Percentiles rank a stretch among this genome's conserved stretches.
phyloP scores from a whole-genome alignment of 2,113 vertebrate species.

The Ageneiosus marmoratus region DNA sequence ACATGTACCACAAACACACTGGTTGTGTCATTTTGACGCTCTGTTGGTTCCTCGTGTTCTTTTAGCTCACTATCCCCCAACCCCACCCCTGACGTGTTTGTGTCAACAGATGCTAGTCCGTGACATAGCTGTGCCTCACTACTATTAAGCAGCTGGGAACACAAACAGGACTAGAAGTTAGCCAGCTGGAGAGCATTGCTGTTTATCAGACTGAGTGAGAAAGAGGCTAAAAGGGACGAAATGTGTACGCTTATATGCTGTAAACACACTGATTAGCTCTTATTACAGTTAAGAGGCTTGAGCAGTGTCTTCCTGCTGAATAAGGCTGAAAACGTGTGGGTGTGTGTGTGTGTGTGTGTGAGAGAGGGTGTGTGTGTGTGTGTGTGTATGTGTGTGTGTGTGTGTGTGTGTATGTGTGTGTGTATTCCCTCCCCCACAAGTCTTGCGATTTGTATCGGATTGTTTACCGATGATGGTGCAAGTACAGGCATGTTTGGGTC shows the following conservation, averaged over 20 bases:
- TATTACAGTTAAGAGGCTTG: constrained; percentile 32
- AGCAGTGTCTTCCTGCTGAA: constrained; percentile 14
- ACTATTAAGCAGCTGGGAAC: constrained; percentile 38
- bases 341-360: constrained; percentile 1
- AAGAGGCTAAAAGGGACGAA: not conserved
- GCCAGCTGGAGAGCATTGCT: not conserved
- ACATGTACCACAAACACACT: not conserved
- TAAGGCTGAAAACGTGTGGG: constrained; percentile 22
- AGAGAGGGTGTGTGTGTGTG: constrained; percentile 32
- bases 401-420: not conserved
- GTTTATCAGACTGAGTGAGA: constrained; percentile 19
- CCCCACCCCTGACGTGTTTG: constrained; percentile 32
- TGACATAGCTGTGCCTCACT: constrained; percentile 17
- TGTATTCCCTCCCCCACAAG: not conserved
- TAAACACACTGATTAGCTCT: constrained; percentile 43
- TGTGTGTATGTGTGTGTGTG: not conserved
- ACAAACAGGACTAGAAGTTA: constrained; percentile 30
- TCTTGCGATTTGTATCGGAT: constrained; percentile 19
- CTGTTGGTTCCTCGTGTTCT: constrained; percentile 21
- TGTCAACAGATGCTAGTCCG: constrained; percentile 5
- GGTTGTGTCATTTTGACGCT: not conserved
- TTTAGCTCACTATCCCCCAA: not conserved
- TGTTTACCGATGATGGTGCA: constrained; percentile 36
- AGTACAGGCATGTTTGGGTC: constrained; percentile 33
- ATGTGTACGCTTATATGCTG: constrained; percentile 1